These are phyloP conservation scores for Pseudolycoriella hygida DNA, from an alignment of 2,888 invertebrate genomes.

Conservation along the genomic window DNA sequence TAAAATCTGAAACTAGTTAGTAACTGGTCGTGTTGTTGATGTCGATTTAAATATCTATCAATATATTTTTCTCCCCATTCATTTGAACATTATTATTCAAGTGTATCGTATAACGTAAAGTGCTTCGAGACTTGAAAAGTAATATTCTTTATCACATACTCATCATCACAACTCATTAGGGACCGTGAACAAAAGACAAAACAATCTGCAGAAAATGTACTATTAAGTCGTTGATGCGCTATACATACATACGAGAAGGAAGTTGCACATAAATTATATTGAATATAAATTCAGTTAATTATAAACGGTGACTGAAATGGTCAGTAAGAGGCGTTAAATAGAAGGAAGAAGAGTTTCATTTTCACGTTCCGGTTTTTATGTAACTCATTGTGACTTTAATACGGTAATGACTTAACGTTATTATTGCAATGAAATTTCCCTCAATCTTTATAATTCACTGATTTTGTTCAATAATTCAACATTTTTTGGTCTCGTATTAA, in stretches of 20 bases:
- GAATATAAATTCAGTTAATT: background rate
- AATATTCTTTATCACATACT: background rate
- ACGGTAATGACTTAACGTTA: too few species aligned
- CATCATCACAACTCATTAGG: background rate
- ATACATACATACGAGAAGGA: background rate
- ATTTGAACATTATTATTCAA: too few species aligned
- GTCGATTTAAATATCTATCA: background rate
- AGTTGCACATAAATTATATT: background rate
- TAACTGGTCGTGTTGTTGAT: background rate
- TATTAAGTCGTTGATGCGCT: background rate
- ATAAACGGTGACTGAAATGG: background rate
- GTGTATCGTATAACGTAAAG: too few species aligned
- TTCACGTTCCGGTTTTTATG: too few species aligned
- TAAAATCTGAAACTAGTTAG: constrained; percentile 1
- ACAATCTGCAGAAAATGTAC: background rate
- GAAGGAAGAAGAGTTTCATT: too few species aligned
- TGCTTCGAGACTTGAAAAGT: too few species aligned
- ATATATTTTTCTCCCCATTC: too few species aligned
- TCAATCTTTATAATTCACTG: too few species aligned
- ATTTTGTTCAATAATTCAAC: too few species aligned
- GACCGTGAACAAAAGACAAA: background rate
- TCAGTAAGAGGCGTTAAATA: background rate
- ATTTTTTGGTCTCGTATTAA: too few species aligned
- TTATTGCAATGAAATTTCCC: too few species aligned
- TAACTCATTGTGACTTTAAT: too few species aligned